Evolutionary conservation across 92 coral and sea anemone genomes (phyloP), one percentile per base, ranked within the genome.

Genomic region (Virgularia gustaviana): DNA sequence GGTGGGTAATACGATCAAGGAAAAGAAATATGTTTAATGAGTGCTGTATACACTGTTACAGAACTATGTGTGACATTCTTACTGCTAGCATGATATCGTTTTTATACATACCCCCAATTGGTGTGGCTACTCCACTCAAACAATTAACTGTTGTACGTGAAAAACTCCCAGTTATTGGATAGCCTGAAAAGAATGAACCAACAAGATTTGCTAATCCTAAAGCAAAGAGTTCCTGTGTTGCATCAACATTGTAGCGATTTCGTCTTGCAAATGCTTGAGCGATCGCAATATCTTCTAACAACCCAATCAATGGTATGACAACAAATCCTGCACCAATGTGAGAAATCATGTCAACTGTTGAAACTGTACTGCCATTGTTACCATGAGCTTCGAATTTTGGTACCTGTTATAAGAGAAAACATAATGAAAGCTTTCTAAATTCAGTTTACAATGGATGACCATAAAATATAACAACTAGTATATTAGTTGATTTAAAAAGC

Each of bases 231-330:
- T 68, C 75, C 19, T 68, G 75, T 12, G 57, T 68, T 23, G 75
- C 35, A 49, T 68, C 75, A 12, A 68, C 75, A 6, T 68, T 38
- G 36, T 68, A 68, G 23, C 52, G 75, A 33, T 68, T 49, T 49
- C 55, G 49, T 20, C 75, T 68, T 49, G 75, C 75, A 68, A 68
- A 68, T 10, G 75, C 60, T 33, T 68, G 75, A 35, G 75, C 60
- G 52, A 68, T 51, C 23, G 55, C 75, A 32, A 68, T 68, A 22
- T 68, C 39, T 68, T 68, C 75, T n/a, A 68, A 33, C n/a, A 68
- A 68, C 28, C 75, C 75, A 32, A 68, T 68, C 5, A 68, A 25
- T 3, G 75, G 75, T 49, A 68, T 68, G 4, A 68, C 61, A 35
- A 68, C 13, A 44, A 68, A 68, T 0, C 75, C 75, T 43, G 55